Evolutionary conservation across 2,113 vertebrate genomes (phyloP).

Genomic region (Tautogolabrus adspersus): DNA sequence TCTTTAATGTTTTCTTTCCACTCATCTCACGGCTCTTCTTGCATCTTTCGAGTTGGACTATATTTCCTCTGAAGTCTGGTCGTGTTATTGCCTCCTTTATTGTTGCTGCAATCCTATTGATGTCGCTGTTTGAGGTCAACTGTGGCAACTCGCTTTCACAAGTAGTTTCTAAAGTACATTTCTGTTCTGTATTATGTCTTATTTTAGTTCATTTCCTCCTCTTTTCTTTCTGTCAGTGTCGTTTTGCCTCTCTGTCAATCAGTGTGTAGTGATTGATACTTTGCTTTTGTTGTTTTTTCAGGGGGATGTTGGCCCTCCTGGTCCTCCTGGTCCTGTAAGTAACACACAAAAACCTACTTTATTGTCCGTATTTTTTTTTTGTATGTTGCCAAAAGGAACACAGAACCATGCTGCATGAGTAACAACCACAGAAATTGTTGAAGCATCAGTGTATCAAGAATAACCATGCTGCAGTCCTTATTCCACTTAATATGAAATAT

Average conservation of each 20-base stretch:
- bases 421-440: no score
- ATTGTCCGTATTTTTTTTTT: background rate
- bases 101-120: slow-evolving; percentile 33
- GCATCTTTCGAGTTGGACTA: slow-evolving; percentile 22
- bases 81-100: slow-evolving; percentile 37
- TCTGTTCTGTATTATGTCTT: background rate
- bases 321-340: slow-evolving; percentile 87
- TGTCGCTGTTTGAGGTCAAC: slow-evolving; percentile 28
- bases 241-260: slow-evolving; percentile 9
- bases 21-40: slow-evolving; percentile 27
- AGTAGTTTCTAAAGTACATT: slow-evolving; percentile 12
- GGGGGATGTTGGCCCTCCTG: slow-evolving; percentile 85
- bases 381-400: background rate
- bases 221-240: background rate
- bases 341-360: slow-evolving; percentile 26
- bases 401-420: background rate
- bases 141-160: slow-evolving; percentile 21
- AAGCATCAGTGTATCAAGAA: no score
- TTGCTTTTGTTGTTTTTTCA: slow-evolving; percentile 62
- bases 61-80: slow-evolving; percentile 41
- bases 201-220: background rate
- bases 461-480: no score
- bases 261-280: slow-evolving; percentile 3
- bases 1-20: slow-evolving; percentile 17
- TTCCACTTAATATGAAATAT: no score